Evolutionary conservation across 2,113 vertebrate genomes (phyloP).

Genomic region (Ochotona curzoniae): DNA sequence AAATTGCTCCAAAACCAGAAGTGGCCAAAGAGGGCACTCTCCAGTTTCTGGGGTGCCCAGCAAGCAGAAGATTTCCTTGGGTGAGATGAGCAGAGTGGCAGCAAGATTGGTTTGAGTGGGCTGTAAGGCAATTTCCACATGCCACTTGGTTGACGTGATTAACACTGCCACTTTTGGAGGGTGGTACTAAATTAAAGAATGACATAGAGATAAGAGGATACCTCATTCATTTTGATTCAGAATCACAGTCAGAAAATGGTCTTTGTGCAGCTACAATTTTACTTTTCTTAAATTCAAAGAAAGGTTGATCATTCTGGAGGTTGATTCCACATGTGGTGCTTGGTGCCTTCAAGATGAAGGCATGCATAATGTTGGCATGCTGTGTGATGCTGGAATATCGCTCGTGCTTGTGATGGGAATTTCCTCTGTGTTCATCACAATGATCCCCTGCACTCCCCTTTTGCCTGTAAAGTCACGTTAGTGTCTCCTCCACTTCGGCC

Average conservation of each 20-base stretch:
- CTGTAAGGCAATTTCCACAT: neutral
- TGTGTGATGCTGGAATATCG: slow-evolving; percentile 94
- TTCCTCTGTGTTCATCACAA: slow-evolving; percentile 82
- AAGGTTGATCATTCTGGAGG: slow-evolving; percentile 97
- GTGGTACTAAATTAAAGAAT: slow-evolving; percentile 82
- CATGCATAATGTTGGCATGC: slow-evolving; percentile 85
- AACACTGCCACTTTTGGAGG: slow-evolving; percentile 51
- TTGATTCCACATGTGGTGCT: slow-evolving; percentile 91
- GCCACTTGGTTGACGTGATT: slow-evolving; percentile 54
- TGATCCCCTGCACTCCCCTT: neutral
- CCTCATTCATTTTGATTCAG: slow-evolving; percentile 94
- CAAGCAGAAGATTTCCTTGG: neutral
- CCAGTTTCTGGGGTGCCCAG: neutral
- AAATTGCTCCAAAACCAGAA: neutral
- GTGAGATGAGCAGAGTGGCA: neutral
- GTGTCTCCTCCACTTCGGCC: neutral
- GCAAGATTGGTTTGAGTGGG: neutral
- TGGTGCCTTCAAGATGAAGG: no score
- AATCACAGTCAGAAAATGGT: slow-evolving; percentile 98
- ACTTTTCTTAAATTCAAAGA: slow-evolving; percentile 96
- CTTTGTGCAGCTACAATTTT: slow-evolving; percentile 97
- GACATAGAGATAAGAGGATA: slow-evolving; percentile 11
- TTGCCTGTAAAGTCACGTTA: no score
- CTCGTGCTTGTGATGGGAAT: slow-evolving; percentile 97
- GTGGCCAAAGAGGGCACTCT: neutral